A percentile compares a stretch with the other conserved stretches of the same genome.
Evolutionary conservation across 2,797 vertebrate genomes (phyloP).

Genomic region (Ptychobarbus kaznakovi): DNA sequence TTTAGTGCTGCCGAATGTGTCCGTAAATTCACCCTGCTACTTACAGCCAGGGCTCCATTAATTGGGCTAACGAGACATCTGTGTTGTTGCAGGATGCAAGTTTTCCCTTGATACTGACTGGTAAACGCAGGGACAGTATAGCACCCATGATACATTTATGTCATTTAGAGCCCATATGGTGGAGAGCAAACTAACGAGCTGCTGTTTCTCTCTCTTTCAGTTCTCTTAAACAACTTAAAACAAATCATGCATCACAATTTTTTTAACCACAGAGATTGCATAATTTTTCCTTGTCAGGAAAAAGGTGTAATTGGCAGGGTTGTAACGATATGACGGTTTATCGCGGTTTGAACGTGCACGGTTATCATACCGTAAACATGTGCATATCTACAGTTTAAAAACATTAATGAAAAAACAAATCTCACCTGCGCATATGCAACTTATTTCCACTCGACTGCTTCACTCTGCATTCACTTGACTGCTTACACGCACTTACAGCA

Average conservation of each 20-base stretch:
- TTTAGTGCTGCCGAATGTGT: conserved; percentile 11
- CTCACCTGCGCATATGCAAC: too few species aligned
- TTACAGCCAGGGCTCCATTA: background rate
- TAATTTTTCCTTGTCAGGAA: background rate
- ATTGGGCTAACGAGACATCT: background rate
- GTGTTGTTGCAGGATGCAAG: background rate
- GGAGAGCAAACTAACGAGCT: conserved; percentile 21
- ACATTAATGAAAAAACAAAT: too few species aligned
- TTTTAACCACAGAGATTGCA: background rate
- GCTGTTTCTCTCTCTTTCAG: background rate
- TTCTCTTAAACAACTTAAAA: background rate
- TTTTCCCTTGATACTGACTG: conserved; percentile 32
- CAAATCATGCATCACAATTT: too few species aligned
- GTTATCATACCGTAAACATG: too few species aligned
- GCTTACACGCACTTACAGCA: too few species aligned
- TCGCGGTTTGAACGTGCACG: too few species aligned
- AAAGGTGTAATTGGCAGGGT: background rate
- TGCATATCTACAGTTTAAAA: too few species aligned
- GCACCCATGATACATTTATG: conserved; percentile 14
- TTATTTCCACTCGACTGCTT: too few species aligned
- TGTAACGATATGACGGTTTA: too few species aligned
- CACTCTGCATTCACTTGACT: too few species aligned
- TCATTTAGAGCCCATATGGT: conserved; percentile 33
- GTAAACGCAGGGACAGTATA: background rate
- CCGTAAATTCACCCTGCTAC: conserved; percentile 5